Conservation (phyloP, 2,797 vertebrate species). For the Sebastes kiyomatsui region DNA sequence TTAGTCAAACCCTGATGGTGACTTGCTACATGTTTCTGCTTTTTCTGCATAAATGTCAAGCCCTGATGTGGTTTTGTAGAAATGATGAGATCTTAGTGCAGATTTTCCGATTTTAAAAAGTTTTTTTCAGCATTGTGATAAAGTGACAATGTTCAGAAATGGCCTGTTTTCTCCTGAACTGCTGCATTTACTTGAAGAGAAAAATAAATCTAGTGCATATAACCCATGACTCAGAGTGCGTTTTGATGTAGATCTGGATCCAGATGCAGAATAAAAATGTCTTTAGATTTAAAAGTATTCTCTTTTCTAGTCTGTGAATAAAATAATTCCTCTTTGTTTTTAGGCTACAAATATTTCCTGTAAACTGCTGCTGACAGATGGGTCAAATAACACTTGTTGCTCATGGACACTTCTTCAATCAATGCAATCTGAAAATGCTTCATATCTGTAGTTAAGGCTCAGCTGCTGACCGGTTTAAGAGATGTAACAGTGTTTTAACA, state of each 20-base stretch:
- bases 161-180: not conserved
- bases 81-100: not conserved
- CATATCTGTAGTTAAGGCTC: not conserved
- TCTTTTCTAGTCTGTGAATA: not conserved
- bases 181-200: not conserved
- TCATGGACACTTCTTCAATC: not conserved
- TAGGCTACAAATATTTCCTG: not conserved
- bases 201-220: not conserved
- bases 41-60: not conserved
- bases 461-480: not conserved
- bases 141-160: not conserved
- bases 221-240: not conserved
- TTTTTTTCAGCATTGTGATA: not conserved
- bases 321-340: not conserved
- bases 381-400: not conserved
- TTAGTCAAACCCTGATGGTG: not conserved
- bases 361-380: not conserved
- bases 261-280: not conserved
- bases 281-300: not conserved
- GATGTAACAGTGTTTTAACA: not conserved
- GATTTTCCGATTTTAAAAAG: not conserved
- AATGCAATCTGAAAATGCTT: not conserved
- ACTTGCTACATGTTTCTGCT: not conserved
- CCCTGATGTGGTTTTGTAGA: not conserved
- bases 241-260: not conserved